Base-by-base conservation (phyloP, 2,888 invertebrate species). In the Orthosia cruda region DNA sequence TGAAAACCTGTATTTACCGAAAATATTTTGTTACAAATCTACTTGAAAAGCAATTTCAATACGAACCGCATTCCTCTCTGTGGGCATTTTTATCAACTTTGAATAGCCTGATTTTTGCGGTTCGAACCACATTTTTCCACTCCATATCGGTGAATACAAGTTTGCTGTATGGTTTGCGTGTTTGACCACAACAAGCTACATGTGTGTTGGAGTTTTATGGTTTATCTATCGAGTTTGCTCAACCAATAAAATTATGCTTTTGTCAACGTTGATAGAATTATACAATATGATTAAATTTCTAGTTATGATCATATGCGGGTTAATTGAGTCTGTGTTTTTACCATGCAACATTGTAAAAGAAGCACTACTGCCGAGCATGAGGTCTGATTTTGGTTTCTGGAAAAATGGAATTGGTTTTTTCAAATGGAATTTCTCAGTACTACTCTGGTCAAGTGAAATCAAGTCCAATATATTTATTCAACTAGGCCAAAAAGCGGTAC, bases 41-140 rank as follows among this genome's bases (percentile, higher is more conserved):
- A 40, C n/a, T 26, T 49, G 15, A 26, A 79, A 49, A 59, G 13
- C 40, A 77, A 71, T 64, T 79, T 79, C 63, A 64, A 71, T 64
- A 64, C 47, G 54, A 52, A n/a, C 40, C 63, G 15, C 54, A 45
- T 59, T 64, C 64, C 20, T 50, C 4, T 72, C 40, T 54, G 12
- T 12, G 40, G 23, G 7, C 1, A 20, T 71, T 76, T 62, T 63
- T 63, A 26, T 63, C 58, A 58, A 71, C 3, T 63, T 23, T 18
- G 47, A 12, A n/a, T 40, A 26, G 1, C 13, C 26, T 11, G n/a
- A 54, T 64, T 71, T 71, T 77, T 77, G 52, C 40, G 40, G 63
- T 78, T 20, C 9, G 1, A 45, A 63, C 63, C 47, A 20, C 18
- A 64, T 77, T 59, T 59, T 64, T 64, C 49, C 18, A 52, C 12